Percentiles rank a stretch among this genome's conserved stretches.
phyloP scores from a whole-genome alignment of 2,888 invertebrate genomes.

The Microctonus brassicae region DNA sequence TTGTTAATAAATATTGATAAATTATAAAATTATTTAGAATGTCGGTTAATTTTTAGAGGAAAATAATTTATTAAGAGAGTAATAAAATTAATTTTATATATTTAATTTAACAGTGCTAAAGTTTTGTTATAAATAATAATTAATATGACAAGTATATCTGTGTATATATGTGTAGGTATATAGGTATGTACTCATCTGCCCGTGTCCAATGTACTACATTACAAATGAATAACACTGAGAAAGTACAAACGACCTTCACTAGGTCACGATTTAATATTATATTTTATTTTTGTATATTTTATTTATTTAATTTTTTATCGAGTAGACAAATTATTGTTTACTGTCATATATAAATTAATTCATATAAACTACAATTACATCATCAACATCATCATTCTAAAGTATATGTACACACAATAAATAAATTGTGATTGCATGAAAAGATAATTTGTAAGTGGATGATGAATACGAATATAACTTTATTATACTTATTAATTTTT shows the following conservation, averaged over 20 bases:
- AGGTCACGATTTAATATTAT: constrained; percentile 31
- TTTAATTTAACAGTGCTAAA: too few species aligned
- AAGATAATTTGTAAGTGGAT: not conserved
- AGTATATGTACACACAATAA: not conserved
- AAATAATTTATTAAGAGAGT: too few species aligned
- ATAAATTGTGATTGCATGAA: not conserved
- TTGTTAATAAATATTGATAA: too few species aligned
- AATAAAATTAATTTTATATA: too few species aligned
- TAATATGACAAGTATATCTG: not conserved
- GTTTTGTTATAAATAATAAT: constrained; percentile 1
- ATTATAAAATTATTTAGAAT: too few species aligned
- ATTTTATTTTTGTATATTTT: not conserved
- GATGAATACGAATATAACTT: not conserved
- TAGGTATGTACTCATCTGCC: too few species aligned
- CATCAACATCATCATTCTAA: not conserved
- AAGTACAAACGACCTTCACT: constrained; percentile 28
- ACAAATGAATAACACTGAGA: not conserved
- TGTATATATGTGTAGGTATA: too few species aligned
- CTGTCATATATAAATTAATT: not conserved
- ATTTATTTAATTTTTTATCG: too few species aligned
- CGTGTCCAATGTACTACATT: not conserved
- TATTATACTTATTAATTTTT: not conserved
- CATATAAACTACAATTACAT: not conserved
- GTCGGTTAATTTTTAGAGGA: too few species aligned
- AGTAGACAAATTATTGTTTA: not conserved